phyloP scores from a whole-genome alignment of 1,140 invertebrate species.

The Drosophila trapezifrons region DNA sequence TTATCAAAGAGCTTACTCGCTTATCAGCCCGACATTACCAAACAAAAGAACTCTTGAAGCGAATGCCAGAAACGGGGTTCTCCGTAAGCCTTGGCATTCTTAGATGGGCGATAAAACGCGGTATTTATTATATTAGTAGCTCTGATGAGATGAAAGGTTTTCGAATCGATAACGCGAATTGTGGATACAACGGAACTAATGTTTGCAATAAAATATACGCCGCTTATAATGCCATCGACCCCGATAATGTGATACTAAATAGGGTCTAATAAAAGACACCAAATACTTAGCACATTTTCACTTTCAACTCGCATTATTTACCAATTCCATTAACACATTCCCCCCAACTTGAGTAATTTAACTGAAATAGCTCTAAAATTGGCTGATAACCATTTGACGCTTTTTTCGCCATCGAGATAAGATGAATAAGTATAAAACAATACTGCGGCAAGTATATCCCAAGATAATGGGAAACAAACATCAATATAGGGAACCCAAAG shows the following conservation, averaged over 20 bases:
- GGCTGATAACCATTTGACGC: constrained; percentile 11
- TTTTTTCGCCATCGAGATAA: constrained; percentile 8
- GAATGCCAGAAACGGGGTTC: constrained; percentile 8
- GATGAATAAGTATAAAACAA: neutral
- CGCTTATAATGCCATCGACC: constrained; percentile 8
- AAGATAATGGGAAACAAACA: constrained; percentile 6
- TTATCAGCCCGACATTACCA: constrained; percentile 23
- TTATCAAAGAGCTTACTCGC: constrained; percentile 24
- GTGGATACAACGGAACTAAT: constrained; percentile 14
- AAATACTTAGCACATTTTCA: constrained; percentile 25
- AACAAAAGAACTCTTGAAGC: constrained; percentile 26
- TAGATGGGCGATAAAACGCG: constrained; percentile 12
- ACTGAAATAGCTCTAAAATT: constrained; percentile 3
- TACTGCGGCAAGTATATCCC: neutral
- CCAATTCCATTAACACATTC: constrained; percentile 29
- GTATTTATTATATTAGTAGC: constrained; percentile 1
- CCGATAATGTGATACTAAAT: neutral
- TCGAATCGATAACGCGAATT: neutral
- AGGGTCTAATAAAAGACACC: constrained; percentile 6
- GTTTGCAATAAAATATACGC: neutral
- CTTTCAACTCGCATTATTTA: constrained; percentile 19
- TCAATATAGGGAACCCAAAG: neutral
- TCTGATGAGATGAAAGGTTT: constrained; percentile 3
- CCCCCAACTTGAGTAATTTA: constrained; percentile 2
- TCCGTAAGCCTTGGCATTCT: constrained; percentile 16